Percentiles rank a stretch among this genome's conserved stretches.
These are phyloP conservation scores for Metallyticus violacea DNA, from an alignment of 2,888 invertebrate species.

Conservation along the genomic window DNA sequence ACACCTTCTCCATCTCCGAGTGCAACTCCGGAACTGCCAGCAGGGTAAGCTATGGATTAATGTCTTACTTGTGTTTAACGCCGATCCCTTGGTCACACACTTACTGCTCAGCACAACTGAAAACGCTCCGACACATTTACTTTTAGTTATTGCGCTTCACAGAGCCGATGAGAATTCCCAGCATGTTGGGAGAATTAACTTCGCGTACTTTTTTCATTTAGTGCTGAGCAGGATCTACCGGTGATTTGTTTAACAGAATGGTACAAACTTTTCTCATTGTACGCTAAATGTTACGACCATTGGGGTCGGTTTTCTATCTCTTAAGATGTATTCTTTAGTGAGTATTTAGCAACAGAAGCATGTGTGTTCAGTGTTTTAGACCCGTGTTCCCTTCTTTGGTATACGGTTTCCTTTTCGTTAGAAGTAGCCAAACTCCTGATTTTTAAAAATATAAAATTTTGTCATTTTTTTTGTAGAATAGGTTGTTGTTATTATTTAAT, in stretches of 20 bases:
- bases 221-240: background rate
- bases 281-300: background rate
- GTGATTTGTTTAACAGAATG: too few relatives aligned
- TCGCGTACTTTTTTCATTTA: too few relatives aligned
- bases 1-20: slow-evolving; percentile 60
- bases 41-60: slow-evolving; percentile 43
- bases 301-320: background rate
- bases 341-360: background rate
- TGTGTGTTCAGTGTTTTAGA: background rate
- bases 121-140: too few relatives aligned
- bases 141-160: background rate
- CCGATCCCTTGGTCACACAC: background rate
- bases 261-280: too few relatives aligned
- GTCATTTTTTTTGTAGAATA: too few relatives aligned
- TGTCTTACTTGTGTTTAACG: background rate
- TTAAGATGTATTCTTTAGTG: too few relatives aligned
- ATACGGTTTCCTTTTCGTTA: background rate
- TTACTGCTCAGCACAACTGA: background rate
- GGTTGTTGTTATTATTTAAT: too few relatives aligned
- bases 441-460: too few relatives aligned
- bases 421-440: too few relatives aligned
- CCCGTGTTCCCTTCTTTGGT: background rate
- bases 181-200: too few relatives aligned
- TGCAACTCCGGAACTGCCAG: slow-evolving; percentile 44
- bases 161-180: too few relatives aligned